Percentiles rank a stretch among this genome's conserved stretches.
Evolutionary conservation across 2,888 invertebrate genomes (phyloP).

Genomic region (Villa cingulata): DNA sequence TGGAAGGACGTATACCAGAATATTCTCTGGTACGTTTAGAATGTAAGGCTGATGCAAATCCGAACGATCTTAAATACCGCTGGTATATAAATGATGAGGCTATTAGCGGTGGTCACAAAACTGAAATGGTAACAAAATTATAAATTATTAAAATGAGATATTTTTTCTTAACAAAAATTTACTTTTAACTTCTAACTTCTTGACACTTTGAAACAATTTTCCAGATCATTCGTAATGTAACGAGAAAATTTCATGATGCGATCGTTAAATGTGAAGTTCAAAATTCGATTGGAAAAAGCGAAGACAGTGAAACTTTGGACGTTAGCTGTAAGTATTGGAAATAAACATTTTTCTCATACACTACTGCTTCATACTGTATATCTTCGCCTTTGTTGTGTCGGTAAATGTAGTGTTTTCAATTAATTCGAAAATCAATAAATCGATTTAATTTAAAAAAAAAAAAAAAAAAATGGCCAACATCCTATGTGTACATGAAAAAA

Average conservation of each 20-base stretch:
- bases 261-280: constrained; percentile 82
- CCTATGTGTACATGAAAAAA: no score
- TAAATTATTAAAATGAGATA: background rate
- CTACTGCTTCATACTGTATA: no score
- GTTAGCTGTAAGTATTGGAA: constrained; percentile 83
- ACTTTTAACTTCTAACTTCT: background rate
- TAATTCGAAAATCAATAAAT: no score
- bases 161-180: background rate
- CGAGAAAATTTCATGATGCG: constrained; percentile 70
- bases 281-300: constrained; percentile 84
- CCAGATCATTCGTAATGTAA: constrained; percentile 61
- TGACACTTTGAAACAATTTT: constrained; percentile 12
- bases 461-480: no score
- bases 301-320: constrained; percentile 73
- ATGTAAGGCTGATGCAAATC: constrained; percentile 84
- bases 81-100: constrained; percentile 79
- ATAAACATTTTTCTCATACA: no score
- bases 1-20: constrained; percentile 59
- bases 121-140: constrained; percentile 49
- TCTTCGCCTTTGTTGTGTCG: no score
- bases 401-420: no score
- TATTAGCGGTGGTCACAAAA: constrained; percentile 64
- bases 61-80: constrained; percentile 67
- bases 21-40: constrained; percentile 65
- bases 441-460: constrained; percentile 6